A percentile compares a stretch with the other conserved stretches of the same genome.
phyloP scores from a whole-genome alignment of 2,888 invertebrate species.

The Synergus japonicus region DNA sequence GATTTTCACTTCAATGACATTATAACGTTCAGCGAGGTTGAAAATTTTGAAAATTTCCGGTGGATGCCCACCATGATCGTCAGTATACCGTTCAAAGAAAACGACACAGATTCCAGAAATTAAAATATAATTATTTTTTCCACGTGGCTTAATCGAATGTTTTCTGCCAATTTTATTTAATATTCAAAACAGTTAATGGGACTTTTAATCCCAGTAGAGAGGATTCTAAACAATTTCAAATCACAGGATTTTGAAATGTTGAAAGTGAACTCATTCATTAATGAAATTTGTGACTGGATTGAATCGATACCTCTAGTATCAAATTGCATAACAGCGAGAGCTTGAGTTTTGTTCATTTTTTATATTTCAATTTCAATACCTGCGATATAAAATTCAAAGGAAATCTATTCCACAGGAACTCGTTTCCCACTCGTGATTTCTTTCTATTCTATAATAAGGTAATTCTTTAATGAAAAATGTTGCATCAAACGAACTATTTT shows the following conservation, averaged over 20 bases:
- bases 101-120: background rate
- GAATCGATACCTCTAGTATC: conserved; percentile 15
- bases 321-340: conserved; percentile 11
- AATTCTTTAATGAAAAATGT: background rate
- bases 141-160: background rate
- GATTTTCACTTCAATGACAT: conserved; percentile 24
- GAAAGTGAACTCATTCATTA: background rate
- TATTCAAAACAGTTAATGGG: background rate
- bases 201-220: background rate
- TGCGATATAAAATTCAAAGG: background rate
- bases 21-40: conserved; percentile 35
- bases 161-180: background rate
- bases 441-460: too few species aligned
- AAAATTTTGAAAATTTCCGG: conserved; percentile 35
- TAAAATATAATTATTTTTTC: background rate
- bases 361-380: background rate
- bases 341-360: background rate
- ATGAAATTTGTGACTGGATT: conserved; percentile 10
- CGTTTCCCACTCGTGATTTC: background rate
- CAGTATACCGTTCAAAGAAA: conserved; percentile 9
- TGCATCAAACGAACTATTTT: background rate
- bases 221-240: background rate
- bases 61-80: background rate
- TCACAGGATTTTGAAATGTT: background rate
- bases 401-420: background rate